phyloP scores from a whole-genome alignment of 2,888 invertebrate genomes.

The Corbicula japonica region DNA sequence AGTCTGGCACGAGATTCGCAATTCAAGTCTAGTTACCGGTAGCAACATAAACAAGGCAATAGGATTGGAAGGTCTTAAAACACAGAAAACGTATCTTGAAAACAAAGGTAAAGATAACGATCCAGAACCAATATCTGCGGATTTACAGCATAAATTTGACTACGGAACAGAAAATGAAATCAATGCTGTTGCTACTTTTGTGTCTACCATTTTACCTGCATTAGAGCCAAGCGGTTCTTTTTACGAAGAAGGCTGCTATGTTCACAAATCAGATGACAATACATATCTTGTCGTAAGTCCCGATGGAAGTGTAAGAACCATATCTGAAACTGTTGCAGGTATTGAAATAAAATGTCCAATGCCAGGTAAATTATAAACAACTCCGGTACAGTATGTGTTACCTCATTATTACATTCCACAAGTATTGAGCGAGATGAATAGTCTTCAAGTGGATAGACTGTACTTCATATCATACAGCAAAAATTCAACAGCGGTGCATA shows the following conservation, averaged over 20 bases:
- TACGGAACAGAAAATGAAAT: slow-evolving; percentile 35
- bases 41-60: slow-evolving; percentile 43
- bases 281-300: slow-evolving; percentile 31
- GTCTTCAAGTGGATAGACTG: slow-evolving; percentile 16
- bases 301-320: slow-evolving; percentile 46
- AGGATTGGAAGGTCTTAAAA: slow-evolving; percentile 44
- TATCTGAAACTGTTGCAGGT: background rate
- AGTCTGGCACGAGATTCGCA: slow-evolving; percentile 16
- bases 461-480: slow-evolving; percentile 36
- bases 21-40: slow-evolving; percentile 32
- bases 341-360: slow-evolving; percentile 58
- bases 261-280: background rate
- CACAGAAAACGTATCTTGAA: slow-evolving; percentile 17
- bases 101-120: slow-evolving; percentile 5
- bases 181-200: slow-evolving; percentile 43
- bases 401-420: slow-evolving; percentile 46
- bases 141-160: slow-evolving; percentile 30
- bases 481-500: slow-evolving; percentile 32
- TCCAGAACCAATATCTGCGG: slow-evolving; percentile 10
- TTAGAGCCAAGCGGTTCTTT: slow-evolving; percentile 8
- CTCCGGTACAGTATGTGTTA: slow-evolving; percentile 33
- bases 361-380: slow-evolving; percentile 37
- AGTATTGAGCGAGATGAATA: slow-evolving; percentile 44
- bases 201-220: slow-evolving; percentile 30
- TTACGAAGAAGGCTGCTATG: slow-evolving; percentile 44